Evolutionary conservation across 1,140 invertebrate genomes (phyloP), one percentile per base, ranked within the genome.

Genomic region (Halotydeus destructor): DNA sequence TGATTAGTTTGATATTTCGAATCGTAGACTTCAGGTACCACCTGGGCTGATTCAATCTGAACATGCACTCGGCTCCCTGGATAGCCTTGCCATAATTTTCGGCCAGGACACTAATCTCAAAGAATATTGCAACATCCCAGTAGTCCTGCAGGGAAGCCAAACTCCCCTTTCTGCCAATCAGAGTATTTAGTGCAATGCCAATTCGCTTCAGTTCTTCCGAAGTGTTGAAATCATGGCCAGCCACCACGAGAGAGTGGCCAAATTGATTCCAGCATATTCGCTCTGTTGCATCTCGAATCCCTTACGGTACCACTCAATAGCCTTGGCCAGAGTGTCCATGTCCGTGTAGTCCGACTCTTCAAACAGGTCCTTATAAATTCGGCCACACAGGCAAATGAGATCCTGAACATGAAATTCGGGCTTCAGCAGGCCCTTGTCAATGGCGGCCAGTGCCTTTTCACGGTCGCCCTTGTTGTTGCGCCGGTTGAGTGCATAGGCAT

Each of bases 71-170:
- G 2, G 93, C 85, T 14, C 91, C 93, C 64, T 96, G 84, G 52
- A 89, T 80, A 5, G 93, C 91, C 63, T 97, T 97, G 3, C 75
- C 68, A 62, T 94, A 98, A 60, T 98, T 85, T 61, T 96, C 83
- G 12, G 89, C 89, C 12, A 99, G 62, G 1, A 98, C 91, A 41
- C 83, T 88, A 42, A 98, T 96, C 63, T 99, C 94, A 62, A 99
- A 98, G 63, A 96, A 98, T 1, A 91, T 98, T 0, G 94, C 94
- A 5, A 98, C 88, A 63, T 94, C 89, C 94, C 94, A 99, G 57
- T 99, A 99, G 55, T 98, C 91, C 52, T 78, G 80, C 2, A 98
- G 61, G 16, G 80, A 83, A 0, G 75, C 74, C 14, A 99, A 60
- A 57, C 82, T 89, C 18, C 93, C 93, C 61, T 98, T 98, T 55